phyloP scores from a whole-genome alignment of 53 echinoderm and acorn worm genomes.

The Antedon mediterranea region DNA sequence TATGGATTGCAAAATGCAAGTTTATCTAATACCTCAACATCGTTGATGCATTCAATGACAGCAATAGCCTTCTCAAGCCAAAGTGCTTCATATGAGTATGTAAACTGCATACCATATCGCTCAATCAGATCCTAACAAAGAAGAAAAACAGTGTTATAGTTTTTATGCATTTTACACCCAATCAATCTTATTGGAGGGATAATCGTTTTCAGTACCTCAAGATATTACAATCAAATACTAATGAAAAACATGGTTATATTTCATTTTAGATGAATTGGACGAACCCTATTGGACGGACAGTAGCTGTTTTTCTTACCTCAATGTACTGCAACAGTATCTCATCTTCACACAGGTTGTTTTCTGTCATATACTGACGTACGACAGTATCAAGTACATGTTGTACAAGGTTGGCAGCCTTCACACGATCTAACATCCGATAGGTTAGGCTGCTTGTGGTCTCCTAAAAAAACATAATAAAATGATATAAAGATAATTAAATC shows the following conservation, averaged over 20 bases:
- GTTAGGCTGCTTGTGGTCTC: conserved; percentile 58
- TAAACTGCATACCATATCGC: not conserved
- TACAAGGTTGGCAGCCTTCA: conserved; percentile 68
- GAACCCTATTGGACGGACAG: no score
- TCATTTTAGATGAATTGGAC: no score
- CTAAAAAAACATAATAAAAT: conserved; percentile 13
- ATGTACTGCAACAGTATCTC: conserved; percentile 71
- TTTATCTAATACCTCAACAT: conserved; percentile 30
- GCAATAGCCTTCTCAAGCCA: conserved; percentile 71
- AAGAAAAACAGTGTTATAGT: not conserved
- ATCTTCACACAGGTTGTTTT: conserved; percentile 58
- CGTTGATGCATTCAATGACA: conserved; percentile 60
- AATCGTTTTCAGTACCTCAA: no score
- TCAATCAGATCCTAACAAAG: conserved; percentile 7
- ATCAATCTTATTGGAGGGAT: no score
- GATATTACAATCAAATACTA: no score
- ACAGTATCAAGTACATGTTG: conserved; percentile 41
- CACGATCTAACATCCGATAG: conserved; percentile 79
- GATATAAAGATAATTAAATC: no score
- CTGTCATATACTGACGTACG: conserved; percentile 58
- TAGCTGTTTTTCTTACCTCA: conserved; percentile 31
- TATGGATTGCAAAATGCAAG: no score
- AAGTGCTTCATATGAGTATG: conserved; percentile 33
- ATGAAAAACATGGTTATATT: no score
- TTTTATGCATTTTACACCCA: not conserved